These are phyloP conservation scores for Zelleria hepariella DNA, from an alignment of 2,888 invertebrate genomes.

Conservation along the genomic window DNA sequence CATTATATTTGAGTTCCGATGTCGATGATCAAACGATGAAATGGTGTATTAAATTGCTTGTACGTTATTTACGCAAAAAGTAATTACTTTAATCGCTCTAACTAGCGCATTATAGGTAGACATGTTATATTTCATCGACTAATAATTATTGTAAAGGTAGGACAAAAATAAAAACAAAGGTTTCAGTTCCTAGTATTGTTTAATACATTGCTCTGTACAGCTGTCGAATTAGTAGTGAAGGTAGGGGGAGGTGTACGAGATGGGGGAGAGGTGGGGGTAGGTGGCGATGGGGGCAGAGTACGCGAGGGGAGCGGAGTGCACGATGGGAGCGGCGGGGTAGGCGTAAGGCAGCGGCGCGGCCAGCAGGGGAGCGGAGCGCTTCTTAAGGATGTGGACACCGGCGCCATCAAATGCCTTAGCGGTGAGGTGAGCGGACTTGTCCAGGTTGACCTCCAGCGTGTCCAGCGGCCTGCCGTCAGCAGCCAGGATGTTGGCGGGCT, in stretches of 20 bases:
- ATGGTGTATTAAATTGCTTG: not conserved
- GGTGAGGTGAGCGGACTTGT: slow-evolving; percentile 53
- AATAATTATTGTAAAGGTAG: too few relatives aligned
- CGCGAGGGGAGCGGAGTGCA: slow-evolving; percentile 27
- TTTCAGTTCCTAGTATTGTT: not conserved
- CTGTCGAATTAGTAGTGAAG: not conserved
- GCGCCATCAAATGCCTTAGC: slow-evolving; percentile 40
- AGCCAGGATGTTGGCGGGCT: slow-evolving; percentile 55
- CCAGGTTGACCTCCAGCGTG: slow-evolving; percentile 58
- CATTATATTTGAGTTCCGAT: not conserved
- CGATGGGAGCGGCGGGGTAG: slow-evolving; percentile 15
- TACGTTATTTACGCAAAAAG: not conserved
- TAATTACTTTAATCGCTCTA: not conserved
- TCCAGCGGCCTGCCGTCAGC: slow-evolving; percentile 59
- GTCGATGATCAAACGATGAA: too few relatives aligned
- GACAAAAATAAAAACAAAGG: not conserved
- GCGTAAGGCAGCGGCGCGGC: slow-evolving; percentile 11
- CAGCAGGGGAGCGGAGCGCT: slow-evolving; percentile 19
- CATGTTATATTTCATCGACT: not conserved
- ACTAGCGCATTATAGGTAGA: not conserved
- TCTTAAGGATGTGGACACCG: slow-evolving; percentile 43
- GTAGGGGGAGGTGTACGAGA: not conserved
- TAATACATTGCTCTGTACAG: not conserved
- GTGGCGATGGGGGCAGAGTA: slow-evolving; percentile 34
- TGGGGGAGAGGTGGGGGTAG: slow-evolving; percentile 13